These are phyloP conservation scores for Micromys minutus DNA, from an alignment of 2,113 vertebrate species.

Conservation along the genomic window DNA sequence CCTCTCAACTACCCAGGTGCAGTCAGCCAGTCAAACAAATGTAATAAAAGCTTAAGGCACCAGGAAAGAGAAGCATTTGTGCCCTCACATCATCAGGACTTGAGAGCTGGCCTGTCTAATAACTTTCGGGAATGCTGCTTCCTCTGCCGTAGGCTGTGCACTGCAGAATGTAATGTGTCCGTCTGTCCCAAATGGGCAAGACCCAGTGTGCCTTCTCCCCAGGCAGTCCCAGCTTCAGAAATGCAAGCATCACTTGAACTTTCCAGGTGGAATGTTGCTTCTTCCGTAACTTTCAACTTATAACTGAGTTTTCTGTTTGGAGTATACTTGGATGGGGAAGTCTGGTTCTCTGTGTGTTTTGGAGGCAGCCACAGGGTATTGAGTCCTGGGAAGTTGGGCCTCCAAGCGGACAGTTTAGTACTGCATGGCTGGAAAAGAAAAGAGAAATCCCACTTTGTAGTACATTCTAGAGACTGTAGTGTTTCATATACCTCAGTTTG, in stretches of 20 bases:
- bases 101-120: not conserved
- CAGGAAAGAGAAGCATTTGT: not conserved
- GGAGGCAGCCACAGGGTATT: not conserved
- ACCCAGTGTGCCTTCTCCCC: not conserved
- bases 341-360: slow-evolving; percentile 23
- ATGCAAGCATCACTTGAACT: not conserved
- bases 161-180: not conserved
- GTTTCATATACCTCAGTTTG: slow-evolving; percentile 21
- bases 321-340: not conserved
- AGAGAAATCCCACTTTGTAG: not conserved
- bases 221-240: not conserved
- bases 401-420: slow-evolving; percentile 29
- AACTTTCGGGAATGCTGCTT: too few species aligned
- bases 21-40: not conserved
- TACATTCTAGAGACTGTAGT: not conserved
- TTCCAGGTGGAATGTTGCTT: not conserved
- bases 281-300: not conserved
- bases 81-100: not conserved
- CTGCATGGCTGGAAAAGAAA: slow-evolving; percentile 18
- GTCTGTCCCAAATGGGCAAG: not conserved
- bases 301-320: slow-evolving; percentile 17
- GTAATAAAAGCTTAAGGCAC: not conserved
- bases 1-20: not conserved
- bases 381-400: not conserved
- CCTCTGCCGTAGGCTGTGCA: not conserved